These are phyloP conservation scores for Hanleya hanleyi DNA, from an alignment of 2,888 invertebrate species.

Conservation along the genomic window DNA sequence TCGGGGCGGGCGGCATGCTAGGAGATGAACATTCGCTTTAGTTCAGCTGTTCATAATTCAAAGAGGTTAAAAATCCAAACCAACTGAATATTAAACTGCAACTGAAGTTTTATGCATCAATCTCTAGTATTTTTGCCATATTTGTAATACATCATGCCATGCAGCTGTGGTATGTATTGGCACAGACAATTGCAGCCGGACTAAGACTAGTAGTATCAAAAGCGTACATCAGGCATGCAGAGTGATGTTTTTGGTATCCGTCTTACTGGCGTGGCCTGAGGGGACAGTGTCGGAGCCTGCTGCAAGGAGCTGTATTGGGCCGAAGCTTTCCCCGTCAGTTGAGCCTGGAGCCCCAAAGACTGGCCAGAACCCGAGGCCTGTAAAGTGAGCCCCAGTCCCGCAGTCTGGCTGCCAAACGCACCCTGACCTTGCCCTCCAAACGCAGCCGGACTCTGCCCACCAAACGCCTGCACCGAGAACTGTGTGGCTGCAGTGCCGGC, in stretches of 20 bases:
- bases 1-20: too few species aligned
- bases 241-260: conserved; percentile 1
- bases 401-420: conserved; percentile 64
- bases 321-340: conserved; percentile 35
- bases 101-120: too few species aligned
- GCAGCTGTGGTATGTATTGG: too few species aligned
- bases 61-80: too few species aligned
- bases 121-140: too few species aligned
- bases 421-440: conserved; percentile 45
- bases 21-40: too few species aligned
- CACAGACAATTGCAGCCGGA: too few species aligned
- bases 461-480: conserved; percentile 55
- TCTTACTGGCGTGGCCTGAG: conserved; percentile 52
- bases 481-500: conserved; percentile 54
- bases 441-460: conserved; percentile 46
- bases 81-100: too few species aligned
- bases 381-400: conserved; percentile 52
- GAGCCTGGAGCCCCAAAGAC: conserved; percentile 30
- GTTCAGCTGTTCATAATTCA: too few species aligned
- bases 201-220: too few species aligned
- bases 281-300: conserved; percentile 46
- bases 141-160: too few species aligned
- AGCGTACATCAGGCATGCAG: too few species aligned
- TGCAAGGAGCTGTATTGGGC: conserved; percentile 22
- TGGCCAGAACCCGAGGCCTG: conserved; percentile 43